Evolutionary conservation across 2,888 invertebrate species (phyloP).

Genomic region (Glyphotaelius pellucidus): DNA sequence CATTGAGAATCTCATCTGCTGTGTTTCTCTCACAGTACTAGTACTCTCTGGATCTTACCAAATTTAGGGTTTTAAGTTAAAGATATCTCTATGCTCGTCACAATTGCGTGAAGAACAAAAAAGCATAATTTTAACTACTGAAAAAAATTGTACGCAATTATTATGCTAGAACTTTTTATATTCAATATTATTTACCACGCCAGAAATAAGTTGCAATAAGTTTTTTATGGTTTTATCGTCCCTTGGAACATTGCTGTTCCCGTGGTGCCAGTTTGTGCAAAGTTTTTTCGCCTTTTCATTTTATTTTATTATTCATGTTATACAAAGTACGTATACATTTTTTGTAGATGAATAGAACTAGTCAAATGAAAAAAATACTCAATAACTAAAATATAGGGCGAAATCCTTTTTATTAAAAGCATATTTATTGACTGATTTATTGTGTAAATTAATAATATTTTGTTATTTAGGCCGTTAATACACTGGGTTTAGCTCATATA

Average conservation of each 20-base stretch:
- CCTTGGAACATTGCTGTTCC: not conserved
- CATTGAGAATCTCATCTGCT: conserved; percentile 4
- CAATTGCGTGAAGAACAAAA: not conserved
- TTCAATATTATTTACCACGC: not conserved
- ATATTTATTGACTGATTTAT: not conserved
- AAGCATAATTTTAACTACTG: not conserved
- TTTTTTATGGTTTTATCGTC: not conserved
- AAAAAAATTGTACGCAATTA: not conserved
- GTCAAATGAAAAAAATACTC: not conserved
- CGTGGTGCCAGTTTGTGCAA: not conserved
- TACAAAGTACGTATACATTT: not conserved
- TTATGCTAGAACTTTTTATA: conserved; percentile 7
- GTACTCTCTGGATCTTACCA: conserved; percentile 20
- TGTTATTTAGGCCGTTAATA: not conserved
- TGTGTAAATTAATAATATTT: not conserved
- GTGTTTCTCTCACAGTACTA: not conserved
- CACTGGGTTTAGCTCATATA: not conserved
- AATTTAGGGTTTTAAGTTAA: conserved; percentile 36
- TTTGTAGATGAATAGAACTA: not conserved
- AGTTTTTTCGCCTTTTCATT: not conserved
- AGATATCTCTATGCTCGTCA: not conserved
- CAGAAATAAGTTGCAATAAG: not conserved
- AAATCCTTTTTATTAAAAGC: not conserved
- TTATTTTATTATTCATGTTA: not conserved
- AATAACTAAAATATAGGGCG: not conserved